These are phyloP conservation scores for Haliclona indistincta DNA, from an alignment of 37 sponge, comb jelly and placozoan species.

Conservation along the genomic window DNA sequence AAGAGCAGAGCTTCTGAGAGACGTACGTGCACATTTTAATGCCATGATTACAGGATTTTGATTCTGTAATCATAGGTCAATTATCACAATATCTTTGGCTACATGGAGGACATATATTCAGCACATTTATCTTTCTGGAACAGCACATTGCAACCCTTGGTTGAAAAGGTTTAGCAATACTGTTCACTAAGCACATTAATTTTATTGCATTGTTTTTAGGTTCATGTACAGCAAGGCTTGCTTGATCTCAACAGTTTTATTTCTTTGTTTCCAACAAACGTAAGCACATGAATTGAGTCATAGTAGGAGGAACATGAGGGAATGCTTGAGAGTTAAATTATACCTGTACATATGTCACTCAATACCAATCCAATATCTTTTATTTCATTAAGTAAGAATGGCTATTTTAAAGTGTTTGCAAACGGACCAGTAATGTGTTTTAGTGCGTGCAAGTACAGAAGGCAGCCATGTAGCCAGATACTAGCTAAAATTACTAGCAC, in stretches of 20 bases:
- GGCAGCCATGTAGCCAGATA: no score
- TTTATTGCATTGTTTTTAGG: constrained; percentile 8
- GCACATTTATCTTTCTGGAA: constrained; percentile 62
- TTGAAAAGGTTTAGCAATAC: constrained; percentile 27
- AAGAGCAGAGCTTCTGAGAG: constrained; percentile 41
- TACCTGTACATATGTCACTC: no score
- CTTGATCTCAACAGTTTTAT: constrained; percentile 43
- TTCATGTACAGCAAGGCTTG: constrained; percentile 9
- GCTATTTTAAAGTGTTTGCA: no score
- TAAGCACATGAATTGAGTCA: background rate
- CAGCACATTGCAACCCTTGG: constrained; percentile 39
- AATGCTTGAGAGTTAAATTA: no score
- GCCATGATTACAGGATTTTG: background rate
- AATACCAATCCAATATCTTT: no score
- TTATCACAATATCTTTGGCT: constrained; percentile 74
- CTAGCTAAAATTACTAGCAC: no score
- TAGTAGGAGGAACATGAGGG: no score
- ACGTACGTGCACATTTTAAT: constrained; percentile 9
- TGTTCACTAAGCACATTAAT: background rate
- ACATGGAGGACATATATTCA: constrained; percentile 59
- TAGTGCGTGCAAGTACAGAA: no score
- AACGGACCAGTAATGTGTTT: no score
- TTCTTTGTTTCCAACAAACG: constrained; percentile 22
- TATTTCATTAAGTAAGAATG: no score
- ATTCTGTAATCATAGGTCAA: constrained; percentile 28